Evolutionary conservation across 2,888 invertebrate genomes (phyloP), one percentile per base, ranked within the genome.

Genomic region (Dromius quadrimaculatus): DNA sequence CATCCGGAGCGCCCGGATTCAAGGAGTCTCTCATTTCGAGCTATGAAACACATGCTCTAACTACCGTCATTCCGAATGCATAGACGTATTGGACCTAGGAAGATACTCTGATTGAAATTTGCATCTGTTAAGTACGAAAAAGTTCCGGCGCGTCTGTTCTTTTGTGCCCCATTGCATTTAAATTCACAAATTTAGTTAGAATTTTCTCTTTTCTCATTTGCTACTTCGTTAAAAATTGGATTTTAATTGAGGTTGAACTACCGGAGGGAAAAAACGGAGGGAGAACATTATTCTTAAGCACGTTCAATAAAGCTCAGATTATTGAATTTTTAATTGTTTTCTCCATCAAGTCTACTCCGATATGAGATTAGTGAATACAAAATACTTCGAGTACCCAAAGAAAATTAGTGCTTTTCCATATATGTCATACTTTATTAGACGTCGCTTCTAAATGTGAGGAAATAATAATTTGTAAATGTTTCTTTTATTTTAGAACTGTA

Each of bases 61-160:
- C 65, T 65, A 65, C 36, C 47, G 47, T 65, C 47, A 65, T 65
- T 65, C 19, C 36, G 47, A 64, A 65, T 65, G 65, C 50, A 65
- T 65, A 65, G 50, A 65, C 45, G 32, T 47, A 64, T 47, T 47
- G 45, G 28, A n/a, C 50, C 36, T 28, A 28, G 28, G 13, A 65
- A 32, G 19, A 20, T 17, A 65, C 34, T 47, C 65, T 65, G 50
- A 17, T 65, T 65, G 23, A 45, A 65, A 65, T 65, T 65, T 65
- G 36, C 65, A 65, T 65, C 45, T 50, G 32, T 65, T 65, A 47
- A 65, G 65, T 61, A 61, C 38, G 41, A 61, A 61, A 59, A 61
- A 61, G 41, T 61, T 2, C 36, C 36, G 2, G 36, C 41, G 38
- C 61, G 23, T 41, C 41, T 61, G 36, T 54, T 36, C 61, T 61